Conservation (phyloP, 2,797 vertebrate genomes). For the Rhinogobio ventralis region DNA sequence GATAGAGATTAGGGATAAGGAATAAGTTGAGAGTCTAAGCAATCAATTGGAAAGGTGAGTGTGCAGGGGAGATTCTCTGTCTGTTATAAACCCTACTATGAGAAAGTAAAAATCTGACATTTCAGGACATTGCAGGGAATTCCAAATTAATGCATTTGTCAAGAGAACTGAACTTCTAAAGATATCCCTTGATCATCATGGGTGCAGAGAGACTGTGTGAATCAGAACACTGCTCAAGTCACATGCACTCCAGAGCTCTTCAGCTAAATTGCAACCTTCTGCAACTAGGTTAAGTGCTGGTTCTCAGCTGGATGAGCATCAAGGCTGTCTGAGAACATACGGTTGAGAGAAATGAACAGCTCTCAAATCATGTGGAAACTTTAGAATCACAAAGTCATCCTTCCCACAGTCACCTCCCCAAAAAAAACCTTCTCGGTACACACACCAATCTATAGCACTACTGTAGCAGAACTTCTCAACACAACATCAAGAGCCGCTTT, state of each 20-base stretch:
- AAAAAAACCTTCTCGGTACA: not conserved
- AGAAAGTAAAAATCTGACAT: not conserved
- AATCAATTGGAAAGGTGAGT: too few relatives aligned
- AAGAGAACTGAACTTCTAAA: not conserved
- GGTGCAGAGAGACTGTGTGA: not conserved
- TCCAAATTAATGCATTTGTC: not conserved
- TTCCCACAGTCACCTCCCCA: not conserved
- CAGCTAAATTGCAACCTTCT: slow-evolving; percentile 14
- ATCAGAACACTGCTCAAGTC: not conserved
- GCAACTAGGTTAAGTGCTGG: slow-evolving; percentile 14
- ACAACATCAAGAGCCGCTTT: slow-evolving; percentile 42
- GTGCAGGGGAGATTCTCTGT: too few relatives aligned
- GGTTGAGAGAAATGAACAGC: not conserved
- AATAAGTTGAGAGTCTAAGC: too few relatives aligned
- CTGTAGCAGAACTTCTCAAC: not conserved
- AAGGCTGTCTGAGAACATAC: slow-evolving; percentile 5
- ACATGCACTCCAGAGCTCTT: slow-evolving; percentile 2
- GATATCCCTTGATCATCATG: not conserved
- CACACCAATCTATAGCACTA: not conserved
- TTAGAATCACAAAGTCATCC: not conserved
- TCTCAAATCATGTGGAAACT: slow-evolving; percentile 16
- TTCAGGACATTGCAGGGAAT: not conserved
- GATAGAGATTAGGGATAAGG: too few relatives aligned
- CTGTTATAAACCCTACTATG: too few relatives aligned
- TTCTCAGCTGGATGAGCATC: slow-evolving; percentile 36